Evolutionary conservation across 2,113 vertebrate genomes (phyloP).

Genomic region (Chamaetylas fuelleborni): DNA sequence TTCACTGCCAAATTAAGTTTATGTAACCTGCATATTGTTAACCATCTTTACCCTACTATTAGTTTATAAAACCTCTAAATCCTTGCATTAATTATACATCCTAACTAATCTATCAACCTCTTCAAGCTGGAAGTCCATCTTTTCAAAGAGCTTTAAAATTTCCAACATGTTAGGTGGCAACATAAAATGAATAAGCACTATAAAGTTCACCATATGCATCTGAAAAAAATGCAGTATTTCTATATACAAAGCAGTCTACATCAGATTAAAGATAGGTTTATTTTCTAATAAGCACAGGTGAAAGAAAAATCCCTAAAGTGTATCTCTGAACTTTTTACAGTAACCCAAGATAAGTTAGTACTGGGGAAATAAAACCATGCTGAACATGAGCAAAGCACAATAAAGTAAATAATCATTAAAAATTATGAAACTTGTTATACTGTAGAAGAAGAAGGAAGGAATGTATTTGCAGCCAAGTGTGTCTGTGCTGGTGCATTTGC

Average conservation of each 20-base stretch:
- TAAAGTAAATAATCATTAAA: not conserved
- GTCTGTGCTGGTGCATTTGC: not conserved
- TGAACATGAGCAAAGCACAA: not conserved
- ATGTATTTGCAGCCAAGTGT: not conserved
- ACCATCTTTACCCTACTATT: not conserved
- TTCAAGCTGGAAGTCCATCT: not conserved
- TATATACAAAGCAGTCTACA: not conserved
- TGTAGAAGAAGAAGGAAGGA: not conserved
- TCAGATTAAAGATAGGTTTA: not conserved
- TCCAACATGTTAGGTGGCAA: not conserved
- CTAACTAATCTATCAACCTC: not conserved
- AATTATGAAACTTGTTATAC: not conserved
- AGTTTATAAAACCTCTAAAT: not conserved
- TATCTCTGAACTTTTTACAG: not conserved
- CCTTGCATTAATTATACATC: not conserved
- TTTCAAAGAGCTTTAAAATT: not conserved
- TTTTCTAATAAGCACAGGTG: not conserved
- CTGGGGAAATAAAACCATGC: not conserved
- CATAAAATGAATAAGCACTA: not conserved
- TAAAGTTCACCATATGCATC: not conserved
- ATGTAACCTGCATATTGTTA: not conserved
- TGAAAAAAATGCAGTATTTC: not conserved
- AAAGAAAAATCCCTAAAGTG: not conserved
- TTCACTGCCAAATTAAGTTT: not conserved
- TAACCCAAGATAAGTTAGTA: not conserved